Conservation (phyloP, 2,888 invertebrate species). For the Lysandra coridon region DNA sequence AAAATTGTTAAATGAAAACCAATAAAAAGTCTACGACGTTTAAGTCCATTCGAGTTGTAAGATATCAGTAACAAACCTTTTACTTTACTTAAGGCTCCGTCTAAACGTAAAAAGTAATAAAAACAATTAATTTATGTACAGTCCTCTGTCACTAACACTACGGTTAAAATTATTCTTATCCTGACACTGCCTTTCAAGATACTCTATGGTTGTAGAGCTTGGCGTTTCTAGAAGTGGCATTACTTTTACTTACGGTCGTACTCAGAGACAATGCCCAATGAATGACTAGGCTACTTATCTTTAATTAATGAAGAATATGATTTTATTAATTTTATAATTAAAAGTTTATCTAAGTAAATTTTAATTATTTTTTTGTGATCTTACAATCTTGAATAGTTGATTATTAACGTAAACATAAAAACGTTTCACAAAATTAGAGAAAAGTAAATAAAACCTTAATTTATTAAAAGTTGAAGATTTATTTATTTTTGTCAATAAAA, state of each 20-base stretch:
- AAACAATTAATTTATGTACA: constrained; percentile 48
- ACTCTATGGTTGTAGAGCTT: constrained; percentile 36
- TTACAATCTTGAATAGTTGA: too few species aligned
- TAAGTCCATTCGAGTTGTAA: constrained; percentile 8
- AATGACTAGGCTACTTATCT: too few species aligned
- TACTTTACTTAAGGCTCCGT: constrained; percentile 37
- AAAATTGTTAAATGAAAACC: background rate
- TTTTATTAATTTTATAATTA: too few species aligned
- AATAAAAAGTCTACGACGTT: background rate
- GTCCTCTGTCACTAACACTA: constrained; percentile 54
- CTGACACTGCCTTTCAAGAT: constrained; percentile 44
- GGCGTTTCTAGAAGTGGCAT: constrained; percentile 36
- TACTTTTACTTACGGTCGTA: background rate
- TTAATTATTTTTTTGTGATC: too few species aligned
- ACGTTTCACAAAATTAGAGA: too few species aligned
- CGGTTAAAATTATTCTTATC: constrained; percentile 55
- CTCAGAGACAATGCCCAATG: background rate
- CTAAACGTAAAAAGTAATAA: constrained; percentile 48
- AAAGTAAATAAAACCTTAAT: too few species aligned
- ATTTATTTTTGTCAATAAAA: background rate
- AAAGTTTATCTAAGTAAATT: too few species aligned
- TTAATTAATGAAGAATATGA: too few species aligned
- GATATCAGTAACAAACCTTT: constrained; percentile 33
- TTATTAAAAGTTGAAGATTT: too few species aligned
- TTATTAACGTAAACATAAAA: too few species aligned